Base-by-base conservation (phyloP, 2,888 invertebrate genomes). In the Synanthedon tipuliformis region DNA sequence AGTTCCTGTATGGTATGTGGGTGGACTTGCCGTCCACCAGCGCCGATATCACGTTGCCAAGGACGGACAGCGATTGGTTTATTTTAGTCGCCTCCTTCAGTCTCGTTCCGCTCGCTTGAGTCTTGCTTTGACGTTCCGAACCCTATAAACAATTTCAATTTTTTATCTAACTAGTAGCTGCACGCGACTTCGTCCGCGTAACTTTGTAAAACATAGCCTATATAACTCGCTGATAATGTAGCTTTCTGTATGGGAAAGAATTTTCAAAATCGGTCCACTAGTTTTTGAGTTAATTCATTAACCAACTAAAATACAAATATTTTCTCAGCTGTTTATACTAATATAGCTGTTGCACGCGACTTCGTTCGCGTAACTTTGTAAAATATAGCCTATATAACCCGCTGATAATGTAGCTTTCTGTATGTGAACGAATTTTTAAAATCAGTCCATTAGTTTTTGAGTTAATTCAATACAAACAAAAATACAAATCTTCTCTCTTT, bases 41-140 rank as follows among this genome's bases (percentile, higher is more conserved):
- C 1, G 99, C 98, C 4, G 98, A 98, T 63, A 99, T 99, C 2
- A 99, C 99, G 82, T 99, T 99, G 27, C 99, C 99, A 53, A 99
- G 88, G 0, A 98, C 98, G 0, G 99, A 98, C 0, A 99, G 90
- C 0, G 99, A 99, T 57, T 98, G 90, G 89, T 99, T 99, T 62
- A 99, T 99, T 84, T 98, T 99, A 0, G 97, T 97, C 0, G 99
- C 98, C 81, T 99, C 99, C 71, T 97, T 95, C 53, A 99, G 87
- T 1, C 98, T 90, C 59, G 96, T 92, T 34, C 99, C 97, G 40
- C 94, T 93, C 0, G 99, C 96, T 66, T 98, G 98, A 0, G 99
- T 98, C 83, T 99, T 97, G 69, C 95, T 95, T 74, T 99, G 97
- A 27, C 99, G 90, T 78, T 99, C 99, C 0, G 98, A 99, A 52